Evolutionary conservation across 2,888 invertebrate genomes (phyloP), one percentile per base, ranked within the genome.

Genomic region (Parthenolecanium corni): DNA sequence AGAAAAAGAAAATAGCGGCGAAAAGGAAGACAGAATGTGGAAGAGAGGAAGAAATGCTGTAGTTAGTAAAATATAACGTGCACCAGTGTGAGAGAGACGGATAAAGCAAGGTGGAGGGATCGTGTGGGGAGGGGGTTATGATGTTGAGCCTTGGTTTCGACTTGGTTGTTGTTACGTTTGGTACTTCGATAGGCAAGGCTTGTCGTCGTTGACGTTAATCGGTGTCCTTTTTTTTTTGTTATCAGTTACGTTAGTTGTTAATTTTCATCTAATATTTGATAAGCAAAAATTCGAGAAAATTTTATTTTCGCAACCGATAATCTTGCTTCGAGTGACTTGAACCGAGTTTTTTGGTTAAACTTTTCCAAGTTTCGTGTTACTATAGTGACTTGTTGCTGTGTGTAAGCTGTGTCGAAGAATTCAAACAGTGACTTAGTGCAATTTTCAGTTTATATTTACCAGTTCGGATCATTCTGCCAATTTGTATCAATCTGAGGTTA

Each of bases 141-240:
- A 31, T 31, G 9, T 31, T 9, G 31, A 31, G 31, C 31, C 31
- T 4, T 31, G 9, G 31, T 31, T 31, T 54, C 40, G 54, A 38
- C 54, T 54, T 54, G 42, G 54, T 24, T 61, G 49, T 51, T 51
- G 47, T 51, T 18, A 51, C 61, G 61, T 61, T 49, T 61, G 18
- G 11, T 49, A 61, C 61, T 49, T 25, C 23, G 25, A 31, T 61
- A 38, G 40, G 61, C 61, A 61, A 61, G 49, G 61, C 31, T 61
- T 61, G 61, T 61, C 61, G 46, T 58, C 44, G 57, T 36, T 61
- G 61, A 61, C 51, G 61, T 61, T 38, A 31, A 6, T 61, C 61
- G 61, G 61, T 61, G 36, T 31, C 31, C 31, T 6, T 6, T 4
- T 31, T n/a, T 31, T 12, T 21, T 36, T 51, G 61, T 61, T 61